These are phyloP conservation scores for Hiodon alosoides DNA, from an alignment of 2,113 vertebrate genomes.

Conservation along the genomic window DNA sequence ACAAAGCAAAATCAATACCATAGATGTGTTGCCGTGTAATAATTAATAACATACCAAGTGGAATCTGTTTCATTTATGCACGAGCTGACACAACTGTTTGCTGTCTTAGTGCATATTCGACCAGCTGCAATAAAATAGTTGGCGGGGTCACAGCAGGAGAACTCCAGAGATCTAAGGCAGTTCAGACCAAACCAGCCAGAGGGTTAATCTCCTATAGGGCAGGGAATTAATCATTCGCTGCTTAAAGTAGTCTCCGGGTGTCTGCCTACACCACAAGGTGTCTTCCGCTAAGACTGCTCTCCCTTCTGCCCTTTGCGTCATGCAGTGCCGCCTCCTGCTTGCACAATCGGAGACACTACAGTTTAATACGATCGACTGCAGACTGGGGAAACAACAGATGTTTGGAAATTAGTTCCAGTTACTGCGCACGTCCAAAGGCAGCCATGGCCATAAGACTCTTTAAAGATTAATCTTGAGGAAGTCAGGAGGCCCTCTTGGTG, in stretches of 20 bases:
- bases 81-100: background rate
- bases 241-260: background rate
- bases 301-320: background rate
- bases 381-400: constrained; percentile 14
- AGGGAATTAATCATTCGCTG: background rate
- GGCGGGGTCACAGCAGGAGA: background rate
- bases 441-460: background rate
- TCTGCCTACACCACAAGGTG: constrained; percentile 2
- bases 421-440: background rate
- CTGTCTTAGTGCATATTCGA: constrained; percentile 2
- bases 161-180: background rate
- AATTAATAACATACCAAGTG: background rate
- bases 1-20: no score
- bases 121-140: background rate
- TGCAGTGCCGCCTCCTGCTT: background rate
- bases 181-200: background rate
- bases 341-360: background rate
- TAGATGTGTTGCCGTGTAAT: no score
- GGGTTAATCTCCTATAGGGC: background rate
- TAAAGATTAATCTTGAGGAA: constrained; percentile 7
- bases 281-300: background rate
- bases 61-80: background rate
- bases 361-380: background rate
- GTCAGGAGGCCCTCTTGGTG: background rate
- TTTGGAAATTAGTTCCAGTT: constrained; percentile 16